Base-by-base conservation (phyloP, 2,797 vertebrate genomes). In the Bradypus variegatus region DNA sequence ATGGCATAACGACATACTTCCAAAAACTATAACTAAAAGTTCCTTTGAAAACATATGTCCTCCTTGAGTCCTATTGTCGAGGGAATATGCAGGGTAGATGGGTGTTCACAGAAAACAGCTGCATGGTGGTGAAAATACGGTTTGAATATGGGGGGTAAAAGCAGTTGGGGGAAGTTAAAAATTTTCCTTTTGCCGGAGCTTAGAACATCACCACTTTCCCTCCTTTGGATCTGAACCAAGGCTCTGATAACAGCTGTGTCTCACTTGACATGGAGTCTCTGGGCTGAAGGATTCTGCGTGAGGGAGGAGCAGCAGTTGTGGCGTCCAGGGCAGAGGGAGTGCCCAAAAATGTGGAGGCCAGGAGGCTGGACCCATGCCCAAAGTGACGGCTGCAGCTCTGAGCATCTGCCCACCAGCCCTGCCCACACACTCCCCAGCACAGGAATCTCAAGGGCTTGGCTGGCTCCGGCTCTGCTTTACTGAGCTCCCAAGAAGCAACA, bases 21-120 rank as follows among this genome's bases (percentile, higher is more conserved):
- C 89, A 90, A 60, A 82, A 60, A 75, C 10, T 62, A 10, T 18
- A 16, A 91, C 69, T 62, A 86, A 72, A 65, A 79, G 60, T 45
- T 69, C 53, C 53, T 94, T 72, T 91, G 72, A 86, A 93, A 79
- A 70, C 33, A 55, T 48, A 48, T 83, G 53, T 91, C 79, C 70
- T 82, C 65, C 80, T 67, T 75, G 41, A 86, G 70, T 84, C 82
- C 41, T 18, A 70, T 2, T 12, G 62, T 53, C 86, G 8, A 19
- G 85, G 89, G 85, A 58, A 41, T 55, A 41, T 6, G 41, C 65
- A 73, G 77, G 38, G 73, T 25, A 38, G 41, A 23, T 19, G 8
- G n/a, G 11, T 25, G 29, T 62, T 29, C 7, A 19, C 0, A 36
- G 36, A 93, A 86, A 91, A 72, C 19, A 67, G 78, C 62, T 70